phyloP scores from a whole-genome alignment of 2,797 vertebrate species.

The Enteromius thamalakanensis region DNA sequence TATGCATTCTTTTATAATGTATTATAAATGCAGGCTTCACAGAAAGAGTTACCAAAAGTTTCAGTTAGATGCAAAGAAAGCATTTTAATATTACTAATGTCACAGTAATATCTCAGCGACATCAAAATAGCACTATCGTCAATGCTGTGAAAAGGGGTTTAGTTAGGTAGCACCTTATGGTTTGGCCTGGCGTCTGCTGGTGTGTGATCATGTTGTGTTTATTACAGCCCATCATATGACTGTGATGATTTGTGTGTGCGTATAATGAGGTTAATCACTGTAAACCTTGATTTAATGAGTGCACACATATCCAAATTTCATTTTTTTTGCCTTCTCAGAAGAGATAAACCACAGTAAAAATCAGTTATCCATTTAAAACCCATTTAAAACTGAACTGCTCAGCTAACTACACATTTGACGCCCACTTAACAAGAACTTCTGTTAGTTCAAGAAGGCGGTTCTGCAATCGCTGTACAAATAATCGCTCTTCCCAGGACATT shows the following conservation, averaged over 20 bases:
- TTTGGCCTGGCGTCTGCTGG: neutral
- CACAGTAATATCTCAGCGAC: neutral
- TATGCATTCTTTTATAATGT: no score
- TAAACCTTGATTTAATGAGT: constrained; percentile 18
- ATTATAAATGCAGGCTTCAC: no score
- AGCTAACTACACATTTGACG: neutral
- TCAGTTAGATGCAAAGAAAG: neutral
- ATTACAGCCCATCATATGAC: constrained; percentile 23
- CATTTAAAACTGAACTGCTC: neutral
- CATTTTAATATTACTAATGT: neutral
- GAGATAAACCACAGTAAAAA: constrained; percentile 42
- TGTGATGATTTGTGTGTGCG: constrained; percentile 3
- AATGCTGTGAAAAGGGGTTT: neutral
- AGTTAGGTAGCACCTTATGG: neutral
- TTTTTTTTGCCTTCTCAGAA: constrained; percentile 21
- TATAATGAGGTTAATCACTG: neutral
- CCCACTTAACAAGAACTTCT: constrained; percentile 10
- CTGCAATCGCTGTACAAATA: constrained; percentile 19
- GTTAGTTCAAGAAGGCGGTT: constrained; percentile 20
- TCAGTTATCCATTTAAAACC: constrained; percentile 36
- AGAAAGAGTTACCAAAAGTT: neutral
- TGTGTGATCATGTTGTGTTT: neutral
- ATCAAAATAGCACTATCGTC: neutral
- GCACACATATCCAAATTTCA: neutral
- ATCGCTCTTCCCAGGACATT: neutral